Evolutionary conservation across 2,888 invertebrate genomes (phyloP), one percentile per base, ranked within the genome.

Genomic region (Tryphoninae sp.): DNA sequence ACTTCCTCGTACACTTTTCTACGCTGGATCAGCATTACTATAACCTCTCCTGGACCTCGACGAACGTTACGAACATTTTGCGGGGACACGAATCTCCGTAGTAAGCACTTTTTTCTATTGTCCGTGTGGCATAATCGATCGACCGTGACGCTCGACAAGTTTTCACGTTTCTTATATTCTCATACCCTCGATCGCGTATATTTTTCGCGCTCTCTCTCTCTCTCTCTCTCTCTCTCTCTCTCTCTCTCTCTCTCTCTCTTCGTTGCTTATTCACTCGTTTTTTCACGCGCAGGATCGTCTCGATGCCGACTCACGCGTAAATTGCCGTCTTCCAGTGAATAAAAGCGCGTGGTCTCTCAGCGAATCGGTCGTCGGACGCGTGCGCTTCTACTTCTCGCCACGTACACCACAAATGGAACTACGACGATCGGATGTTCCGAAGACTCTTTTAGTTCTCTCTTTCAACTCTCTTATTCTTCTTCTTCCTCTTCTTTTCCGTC

Each of bases 401-500:
- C 55, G 51, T 7, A 40, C 49, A 26, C 33, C 51, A 3, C 45
- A 13, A 19, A 59, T 33, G 55, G 62, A 22, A 22, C 53, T 11
- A 19, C 22, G 23, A 51, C 40, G 67, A 62, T 33, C 64, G 49
- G 33, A 76, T 51, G 23, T 65, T 13, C 68, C 51, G 67, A 8
- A 58, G 26, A 40, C 19, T 49, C 45, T 65, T 40, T 61, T 19
- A 13, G 59, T 42, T 26, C 13, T 53, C 55, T 64, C 42, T 80
- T 45, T 42, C 7, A 33, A 1, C 19, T 65, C 19, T 42, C 9
- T 23, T 58, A 49, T 59, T 49, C 22, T 42, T 19, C 4, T 74
- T 68, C 76, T 77, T 64, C 81, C 75, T 78, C 67, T 49, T 33
- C 62, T 71, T 73, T 75, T 82, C 80, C 81, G 77, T 81, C 83